Evolutionary conservation across 2,888 invertebrate genomes (phyloP), one percentile per base, ranked within the genome.

Genomic region (Onchidella celtica): DNA sequence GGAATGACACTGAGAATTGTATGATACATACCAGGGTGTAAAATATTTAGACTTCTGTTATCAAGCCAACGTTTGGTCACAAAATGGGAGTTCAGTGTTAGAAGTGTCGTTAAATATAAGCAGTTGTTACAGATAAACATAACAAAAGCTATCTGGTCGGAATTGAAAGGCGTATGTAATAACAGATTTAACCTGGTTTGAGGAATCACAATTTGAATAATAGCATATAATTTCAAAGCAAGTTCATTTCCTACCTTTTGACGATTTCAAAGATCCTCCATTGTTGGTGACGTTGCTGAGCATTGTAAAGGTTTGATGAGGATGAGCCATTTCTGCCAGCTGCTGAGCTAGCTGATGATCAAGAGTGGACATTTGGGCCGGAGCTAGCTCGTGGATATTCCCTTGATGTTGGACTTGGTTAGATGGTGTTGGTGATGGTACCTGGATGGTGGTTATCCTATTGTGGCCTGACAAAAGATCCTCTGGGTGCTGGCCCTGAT

Each of bases 191-290:
- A n/a, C n/a, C n/a, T n/a, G n/a, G n/a, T n/a, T n/a, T n/a, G n/a
- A n/a, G n/a, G n/a, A n/a, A n/a, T n/a, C n/a, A n/a, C n/a, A n/a
- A n/a, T n/a, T n/a, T n/a, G n/a, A n/a, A n/a, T n/a, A n/a, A n/a
- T n/a, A n/a, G n/a, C n/a, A n/a, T n/a, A n/a, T n/a, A n/a, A n/a
- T n/a, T n/a, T n/a, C n/a, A n/a, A n/a, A n/a, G n/a, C n/a, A n/a
- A n/a, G n/a, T n/a, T n/a, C n/a, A n/a, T n/a, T n/a, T n/a, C 65
- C 66, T 76, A 74, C 74, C 74, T 36, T 74, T 74, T 24, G 3
- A 0, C 27, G 24, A 3, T 34, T 73, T 73, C n/a, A 34, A n/a
- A 17, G 59, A 34, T 40, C 27, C 69, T 29, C 47, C 69, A 17
- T 17, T 38, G 21, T 11, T 27, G 66, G 27, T 76, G 0, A 66